phyloP scores from a whole-genome alignment of 2,113 vertebrate species.

The Cisticola juncidis region DNA sequence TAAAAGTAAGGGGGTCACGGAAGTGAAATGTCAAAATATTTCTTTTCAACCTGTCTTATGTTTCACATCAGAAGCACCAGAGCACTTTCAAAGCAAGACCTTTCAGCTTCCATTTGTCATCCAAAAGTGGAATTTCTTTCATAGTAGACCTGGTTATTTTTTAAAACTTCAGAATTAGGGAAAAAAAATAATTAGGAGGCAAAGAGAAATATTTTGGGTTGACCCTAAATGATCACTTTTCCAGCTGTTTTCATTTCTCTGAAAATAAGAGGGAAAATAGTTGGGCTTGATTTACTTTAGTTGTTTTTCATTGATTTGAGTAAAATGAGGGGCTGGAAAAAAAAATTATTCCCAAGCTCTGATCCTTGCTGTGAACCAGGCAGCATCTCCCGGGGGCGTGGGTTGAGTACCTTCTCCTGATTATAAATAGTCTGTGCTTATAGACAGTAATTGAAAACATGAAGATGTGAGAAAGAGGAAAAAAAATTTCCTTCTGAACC shows the following conservation, averaged over 20 bases:
- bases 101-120: slow-evolving; percentile 26
- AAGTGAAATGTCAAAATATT: slow-evolving; percentile 49
- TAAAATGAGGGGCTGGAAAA: neutral
- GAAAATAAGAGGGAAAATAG: neutral
- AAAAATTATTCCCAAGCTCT: neutral
- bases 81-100: slow-evolving; percentile 19
- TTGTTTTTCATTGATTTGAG: neutral
- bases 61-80: slow-evolving; percentile 37
- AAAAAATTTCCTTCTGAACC: neutral
- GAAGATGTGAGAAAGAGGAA: neutral
- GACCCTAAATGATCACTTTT: neutral
- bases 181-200: neutral
- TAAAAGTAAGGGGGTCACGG: neutral
- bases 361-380: neutral
- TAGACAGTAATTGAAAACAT: neutral
- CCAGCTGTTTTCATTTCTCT: neutral
- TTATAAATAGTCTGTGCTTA: slow-evolving; percentile 6
- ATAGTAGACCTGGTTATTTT: neutral
- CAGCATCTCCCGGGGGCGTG: neutral
- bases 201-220: neutral
- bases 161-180: neutral
- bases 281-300: neutral
- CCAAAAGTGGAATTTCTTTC: neutral
- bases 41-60: slow-evolving; percentile 24
- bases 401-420: neutral